These are phyloP conservation scores for Palythoa heliodiscus DNA, from an alignment of 92 coral and sea anemone species.

Conservation along the genomic window DNA sequence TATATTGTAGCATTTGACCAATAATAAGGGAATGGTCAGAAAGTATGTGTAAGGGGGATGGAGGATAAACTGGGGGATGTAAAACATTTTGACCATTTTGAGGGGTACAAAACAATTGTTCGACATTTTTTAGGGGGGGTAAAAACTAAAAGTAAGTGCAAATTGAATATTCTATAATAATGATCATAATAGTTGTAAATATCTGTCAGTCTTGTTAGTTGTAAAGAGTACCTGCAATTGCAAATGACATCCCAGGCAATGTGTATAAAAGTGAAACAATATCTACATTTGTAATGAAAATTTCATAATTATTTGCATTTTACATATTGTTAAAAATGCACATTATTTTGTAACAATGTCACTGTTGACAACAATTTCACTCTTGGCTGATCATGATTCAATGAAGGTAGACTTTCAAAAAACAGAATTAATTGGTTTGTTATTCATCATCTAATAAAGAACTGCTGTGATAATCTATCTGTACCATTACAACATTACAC, in stretches of 20 bases:
- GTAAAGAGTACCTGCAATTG: neutral
- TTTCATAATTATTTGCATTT: neutral
- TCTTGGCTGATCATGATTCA: neutral
- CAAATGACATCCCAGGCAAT: neutral
- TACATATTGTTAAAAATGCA: neutral
- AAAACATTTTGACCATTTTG: constrained; percentile 8
- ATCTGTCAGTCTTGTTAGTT: constrained; percentile 10
- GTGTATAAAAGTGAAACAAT: neutral
- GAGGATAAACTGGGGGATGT: neutral
- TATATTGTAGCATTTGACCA: neutral
- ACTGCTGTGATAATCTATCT: constrained; percentile 4
- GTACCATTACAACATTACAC: neutral
- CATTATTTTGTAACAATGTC: constrained; percentile 9
- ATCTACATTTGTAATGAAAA: neutral
- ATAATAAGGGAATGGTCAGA: neutral
- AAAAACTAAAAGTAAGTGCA: neutral
- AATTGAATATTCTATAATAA: constrained; percentile 1
- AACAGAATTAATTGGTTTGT: neutral
- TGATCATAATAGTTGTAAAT: neutral
- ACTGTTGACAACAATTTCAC: constrained; percentile 3
- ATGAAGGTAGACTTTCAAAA: constrained; percentile 15
- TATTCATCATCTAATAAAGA: neutral
- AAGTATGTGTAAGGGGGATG: neutral
- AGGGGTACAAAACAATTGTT: neutral
- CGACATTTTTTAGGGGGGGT: neutral